phyloP scores from a whole-genome alignment of 92 coral and sea anemone species.

The Montipora capitata region DNA sequence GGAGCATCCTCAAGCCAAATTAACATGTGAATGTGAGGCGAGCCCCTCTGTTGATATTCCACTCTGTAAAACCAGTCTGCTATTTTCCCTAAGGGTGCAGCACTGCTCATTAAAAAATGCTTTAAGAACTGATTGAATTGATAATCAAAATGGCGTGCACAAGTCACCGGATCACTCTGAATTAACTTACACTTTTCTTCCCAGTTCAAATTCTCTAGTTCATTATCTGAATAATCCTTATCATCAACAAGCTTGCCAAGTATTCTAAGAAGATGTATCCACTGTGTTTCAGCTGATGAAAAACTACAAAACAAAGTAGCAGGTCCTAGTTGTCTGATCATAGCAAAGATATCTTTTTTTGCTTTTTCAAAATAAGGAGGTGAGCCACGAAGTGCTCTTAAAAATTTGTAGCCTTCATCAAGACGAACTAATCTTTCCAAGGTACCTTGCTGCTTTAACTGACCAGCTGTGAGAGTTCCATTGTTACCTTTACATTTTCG shows the following conservation, averaged over 20 bases:
- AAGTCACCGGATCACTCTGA: too few species aligned
- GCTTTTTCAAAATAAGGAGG: constrained; percentile 83
- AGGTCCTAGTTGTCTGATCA: constrained; percentile 55
- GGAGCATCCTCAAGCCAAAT: constrained; percentile 66
- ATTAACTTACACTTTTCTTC: constrained; percentile 71
- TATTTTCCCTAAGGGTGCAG: constrained; percentile 56
- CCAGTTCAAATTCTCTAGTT: constrained; percentile 72
- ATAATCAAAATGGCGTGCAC: constrained; percentile 30
- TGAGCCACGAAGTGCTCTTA: constrained; percentile 79
- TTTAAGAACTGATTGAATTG: constrained; percentile 71
- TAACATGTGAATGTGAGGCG: constrained; percentile 16
- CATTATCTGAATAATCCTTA: constrained; percentile 66
- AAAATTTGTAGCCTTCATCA: constrained; percentile 75
- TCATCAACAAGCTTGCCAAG: constrained; percentile 80
- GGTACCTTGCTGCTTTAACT: constrained; percentile 63
- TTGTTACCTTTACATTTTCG: constrained; percentile 64
- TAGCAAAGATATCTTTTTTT: constrained; percentile 70
- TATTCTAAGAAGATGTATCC: constrained; percentile 78
- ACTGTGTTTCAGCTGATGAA: constrained; percentile 73
- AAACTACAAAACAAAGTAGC: constrained; percentile 51
- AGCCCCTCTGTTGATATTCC: constrained; percentile 58
- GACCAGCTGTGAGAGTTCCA: constrained; percentile 42
- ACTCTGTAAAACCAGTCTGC: constrained; percentile 69
- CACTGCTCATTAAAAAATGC: constrained; percentile 48
- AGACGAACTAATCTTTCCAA: constrained; percentile 62